These are phyloP conservation scores for Choloepus didactylus DNA, from an alignment of 2,797 vertebrate genomes.

Conservation along the genomic window DNA sequence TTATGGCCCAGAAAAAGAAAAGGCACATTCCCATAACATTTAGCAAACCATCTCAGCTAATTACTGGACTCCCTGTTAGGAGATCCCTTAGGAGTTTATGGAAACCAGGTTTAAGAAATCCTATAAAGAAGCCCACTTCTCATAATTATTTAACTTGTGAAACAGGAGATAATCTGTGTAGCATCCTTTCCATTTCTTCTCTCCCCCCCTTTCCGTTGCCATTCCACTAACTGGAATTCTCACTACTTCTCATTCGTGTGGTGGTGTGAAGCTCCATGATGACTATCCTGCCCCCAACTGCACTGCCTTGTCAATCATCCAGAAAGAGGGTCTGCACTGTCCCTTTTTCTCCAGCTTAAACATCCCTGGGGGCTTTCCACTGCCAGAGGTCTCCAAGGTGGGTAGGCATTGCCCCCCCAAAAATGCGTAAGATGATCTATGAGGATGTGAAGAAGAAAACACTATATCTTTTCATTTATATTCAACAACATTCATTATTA, in stretches of 20 bases:
- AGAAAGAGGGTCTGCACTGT: background rate
- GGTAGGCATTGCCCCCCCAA: background rate
- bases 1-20: background rate
- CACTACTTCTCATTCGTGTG: background rate
- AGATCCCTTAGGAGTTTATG: background rate
- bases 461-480: background rate
- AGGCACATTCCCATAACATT: background rate
- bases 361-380: background rate
- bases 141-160: background rate
- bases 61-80: background rate
- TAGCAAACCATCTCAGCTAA: background rate
- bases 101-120: background rate
- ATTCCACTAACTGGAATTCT: background rate
- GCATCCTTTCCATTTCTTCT: background rate
- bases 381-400: no score
- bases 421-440: no score
- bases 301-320: background rate
- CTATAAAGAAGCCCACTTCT: background rate
- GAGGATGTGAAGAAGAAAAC: background rate
- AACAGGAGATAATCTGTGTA: background rate
- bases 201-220: background rate
- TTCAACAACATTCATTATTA: background rate
- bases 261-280: fast-evolving
- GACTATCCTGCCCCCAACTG: background rate
- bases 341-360: background rate